These are phyloP conservation scores for Protaetia brevitarsis DNA, from an alignment of 1,140 invertebrate genomes.

Conservation along the genomic window DNA sequence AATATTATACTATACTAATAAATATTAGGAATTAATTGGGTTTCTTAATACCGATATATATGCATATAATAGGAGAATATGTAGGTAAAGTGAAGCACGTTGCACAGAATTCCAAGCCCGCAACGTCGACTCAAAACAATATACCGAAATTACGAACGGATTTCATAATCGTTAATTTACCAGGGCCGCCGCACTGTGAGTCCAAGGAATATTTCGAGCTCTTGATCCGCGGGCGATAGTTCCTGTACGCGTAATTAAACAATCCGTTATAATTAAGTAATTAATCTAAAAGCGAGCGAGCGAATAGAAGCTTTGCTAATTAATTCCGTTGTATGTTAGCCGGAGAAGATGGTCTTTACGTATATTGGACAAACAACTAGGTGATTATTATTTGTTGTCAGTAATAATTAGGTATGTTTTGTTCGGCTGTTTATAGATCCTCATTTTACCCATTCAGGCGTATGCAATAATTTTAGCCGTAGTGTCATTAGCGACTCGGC, in stretches of 20 bases:
- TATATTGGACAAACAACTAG: slow-evolving; percentile 5
- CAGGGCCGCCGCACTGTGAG: background rate
- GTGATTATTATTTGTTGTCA: background rate
- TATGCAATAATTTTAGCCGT: too few relatives aligned
- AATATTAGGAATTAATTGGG: background rate
- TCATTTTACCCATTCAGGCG: too few relatives aligned
- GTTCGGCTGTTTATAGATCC: too few relatives aligned
- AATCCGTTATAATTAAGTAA: slow-evolving; percentile 9
- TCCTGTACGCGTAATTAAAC: background rate
- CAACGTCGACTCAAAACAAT: background rate
- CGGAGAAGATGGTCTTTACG: background rate
- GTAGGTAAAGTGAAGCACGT: background rate
- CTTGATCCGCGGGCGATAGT: background rate
- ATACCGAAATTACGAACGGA: slow-evolving; percentile 2
- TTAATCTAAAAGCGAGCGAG: background rate
- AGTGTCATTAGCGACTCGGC: too few relatives aligned
- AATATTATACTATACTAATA: too few relatives aligned
- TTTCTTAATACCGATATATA: background rate
- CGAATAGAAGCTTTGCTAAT: slow-evolving; percentile 5
- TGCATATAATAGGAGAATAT: background rate
- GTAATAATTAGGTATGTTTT: slow-evolving; percentile 15
- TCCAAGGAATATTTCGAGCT: background rate
- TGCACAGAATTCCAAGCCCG: background rate
- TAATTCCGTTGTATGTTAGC: background rate
- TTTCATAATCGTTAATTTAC: slow-evolving; percentile 2